phyloP scores from a whole-genome alignment of 2,888 invertebrate species.

The Hedya salicella region DNA sequence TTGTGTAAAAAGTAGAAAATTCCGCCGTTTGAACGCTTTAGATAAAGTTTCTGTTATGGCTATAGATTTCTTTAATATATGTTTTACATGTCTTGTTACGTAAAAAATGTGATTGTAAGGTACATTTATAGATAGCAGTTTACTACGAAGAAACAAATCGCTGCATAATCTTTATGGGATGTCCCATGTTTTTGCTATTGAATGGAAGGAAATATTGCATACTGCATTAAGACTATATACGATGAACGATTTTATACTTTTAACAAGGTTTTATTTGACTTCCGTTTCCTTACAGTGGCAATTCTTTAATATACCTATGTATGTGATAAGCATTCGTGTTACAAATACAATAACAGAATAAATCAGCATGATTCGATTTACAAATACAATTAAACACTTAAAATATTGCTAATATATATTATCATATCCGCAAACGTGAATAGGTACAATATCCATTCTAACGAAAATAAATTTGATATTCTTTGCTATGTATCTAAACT shows the following conservation, averaged over 20 bases:
- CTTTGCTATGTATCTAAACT: too few relatives aligned
- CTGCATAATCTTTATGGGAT: slow-evolving; percentile 1
- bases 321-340: too few relatives aligned
- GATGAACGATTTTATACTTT: background rate
- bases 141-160: slow-evolving; percentile 6
- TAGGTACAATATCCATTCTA: too few relatives aligned
- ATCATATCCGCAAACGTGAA: too few relatives aligned
- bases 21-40: slow-evolving; percentile 45
- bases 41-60: slow-evolving; percentile 50
- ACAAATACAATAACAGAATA: too few relatives aligned
- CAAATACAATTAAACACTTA: too few relatives aligned
- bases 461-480: too few relatives aligned
- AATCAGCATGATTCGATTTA: too few relatives aligned
- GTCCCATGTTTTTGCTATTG: background rate
- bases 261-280: background rate
- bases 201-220: background rate
- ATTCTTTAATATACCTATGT: too few relatives aligned
- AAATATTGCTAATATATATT: too few relatives aligned
- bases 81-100: slow-evolving; percentile 49
- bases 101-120: background rate
- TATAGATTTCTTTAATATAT: slow-evolving; percentile 47
- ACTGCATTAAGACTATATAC: background rate
- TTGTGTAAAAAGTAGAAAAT: slow-evolving; percentile 58
- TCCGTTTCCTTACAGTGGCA: slow-evolving; percentile 27
- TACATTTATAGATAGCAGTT: background rate